phyloP scores from a whole-genome alignment of 2,797 vertebrate genomes.

The Esox masquinongy region DNA sequence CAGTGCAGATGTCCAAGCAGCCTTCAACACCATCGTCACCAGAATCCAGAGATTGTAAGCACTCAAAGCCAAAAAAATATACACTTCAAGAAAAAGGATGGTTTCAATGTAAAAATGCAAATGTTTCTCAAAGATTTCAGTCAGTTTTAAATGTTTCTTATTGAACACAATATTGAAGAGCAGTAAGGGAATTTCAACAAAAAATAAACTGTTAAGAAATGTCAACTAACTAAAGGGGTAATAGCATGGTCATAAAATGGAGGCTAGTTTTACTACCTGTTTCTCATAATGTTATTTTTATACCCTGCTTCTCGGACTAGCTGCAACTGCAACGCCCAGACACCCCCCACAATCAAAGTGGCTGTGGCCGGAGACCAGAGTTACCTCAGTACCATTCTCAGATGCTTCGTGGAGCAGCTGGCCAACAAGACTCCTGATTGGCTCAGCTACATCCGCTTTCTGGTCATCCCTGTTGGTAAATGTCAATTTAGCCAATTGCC shows the following conservation, averaged over 20 bases:
- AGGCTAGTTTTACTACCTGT: not conserved
- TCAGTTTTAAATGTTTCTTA: not conserved
- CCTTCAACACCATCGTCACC: constrained; percentile 83
- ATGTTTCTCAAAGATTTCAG: not conserved
- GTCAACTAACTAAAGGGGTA: not conserved
- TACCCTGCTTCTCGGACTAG: constrained; percentile 47
- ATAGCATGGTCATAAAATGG: not conserved
- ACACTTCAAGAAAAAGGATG: not conserved
- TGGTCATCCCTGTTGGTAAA: constrained; percentile 81
- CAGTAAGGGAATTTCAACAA: too few species aligned
- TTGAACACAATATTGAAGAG: too few species aligned
- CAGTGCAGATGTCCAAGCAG: constrained; percentile 78
- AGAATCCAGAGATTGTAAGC: constrained; percentile 84
- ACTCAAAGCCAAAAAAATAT: not conserved
- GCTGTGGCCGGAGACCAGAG: constrained; percentile 81
- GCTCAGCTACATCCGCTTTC: constrained; percentile 83
- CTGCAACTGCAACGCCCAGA: constrained; percentile 85
- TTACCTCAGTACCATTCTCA: constrained; percentile 82
- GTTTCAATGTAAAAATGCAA: not conserved
- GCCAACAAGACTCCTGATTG: constrained; percentile 85
- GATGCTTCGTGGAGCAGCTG: constrained; percentile 84
- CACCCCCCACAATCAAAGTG: constrained; percentile 81
- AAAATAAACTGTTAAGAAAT: too few species aligned
- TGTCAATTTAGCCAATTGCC: not conserved
- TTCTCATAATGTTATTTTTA: not conserved